Base-by-base conservation (phyloP, 2,113 vertebrate genomes). In the Chamaea fasciata region DNA sequence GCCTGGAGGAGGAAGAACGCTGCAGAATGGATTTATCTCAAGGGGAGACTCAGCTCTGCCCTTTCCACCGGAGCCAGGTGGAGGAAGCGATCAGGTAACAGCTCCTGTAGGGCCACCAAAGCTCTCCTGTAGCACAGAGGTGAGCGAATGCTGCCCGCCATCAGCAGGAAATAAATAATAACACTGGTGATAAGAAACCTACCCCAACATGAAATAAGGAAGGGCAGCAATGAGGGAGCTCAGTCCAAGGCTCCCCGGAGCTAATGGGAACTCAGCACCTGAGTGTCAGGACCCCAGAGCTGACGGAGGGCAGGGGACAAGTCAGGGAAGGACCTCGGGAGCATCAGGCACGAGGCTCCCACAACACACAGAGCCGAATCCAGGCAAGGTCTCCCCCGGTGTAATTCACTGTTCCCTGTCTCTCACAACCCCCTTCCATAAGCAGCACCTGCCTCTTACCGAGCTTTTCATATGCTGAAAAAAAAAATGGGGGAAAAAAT, bases 211-310 rank as follows among this genome's bases (percentile, higher is more conserved):
- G 9, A 87, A 86, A 23, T 27, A 46, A 52, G 65, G 47, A n/a
- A 15, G 41, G 46, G 83, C 56, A 59, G 67, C 82, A 30, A 6
- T 2, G 24, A 59, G 23, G 60, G 23, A 87, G 37, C 39, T 71
- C 9, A 1, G 35, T 41, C 15, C 85, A 28, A 47, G 70, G 82
- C 55, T 86, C 55, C 37, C 2, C 0, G 50, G 57, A 87, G 74
- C 44, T 71, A 28, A 35, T 1, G 13, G 49, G 64, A 77, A 49
- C 70, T 33, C 60, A 7, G 74, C 0, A 0, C 3, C 60, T 0
- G 23, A 26, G 56, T 9, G n/a, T 15, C 35, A 44, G 80, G 50
- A 74, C 13, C 53, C 67, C 37, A 7, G 64, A 28, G 84, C 37
- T 67, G 63, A 18, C 18, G 18, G 8, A 4, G 52, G 65, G 49